phyloP scores from a whole-genome alignment of 2,113 vertebrate genomes.

The Ameiurus melas region DNA sequence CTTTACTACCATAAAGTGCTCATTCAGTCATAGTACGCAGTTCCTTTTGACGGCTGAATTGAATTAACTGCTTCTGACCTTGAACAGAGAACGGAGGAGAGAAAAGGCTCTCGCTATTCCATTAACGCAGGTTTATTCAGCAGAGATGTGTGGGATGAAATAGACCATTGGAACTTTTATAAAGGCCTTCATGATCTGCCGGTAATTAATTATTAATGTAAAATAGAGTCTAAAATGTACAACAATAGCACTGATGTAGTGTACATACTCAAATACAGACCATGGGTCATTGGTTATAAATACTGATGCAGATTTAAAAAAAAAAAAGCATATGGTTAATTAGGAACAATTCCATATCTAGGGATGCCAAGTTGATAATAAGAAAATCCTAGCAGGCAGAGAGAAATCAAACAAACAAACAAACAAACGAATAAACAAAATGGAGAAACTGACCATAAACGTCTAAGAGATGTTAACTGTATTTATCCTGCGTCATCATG shows the following conservation, averaged over 20 bases:
- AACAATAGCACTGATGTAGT: neutral
- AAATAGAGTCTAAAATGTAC: neutral
- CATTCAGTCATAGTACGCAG: neutral
- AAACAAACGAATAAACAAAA: neutral
- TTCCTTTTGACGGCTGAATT: slow-evolving; percentile 21
- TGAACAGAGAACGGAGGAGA: neutral
- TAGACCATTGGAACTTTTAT: neutral
- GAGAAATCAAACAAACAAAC: neutral
- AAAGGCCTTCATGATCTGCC: neutral
- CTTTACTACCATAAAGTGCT: neutral
- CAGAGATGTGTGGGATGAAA: neutral
- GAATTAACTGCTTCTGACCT: slow-evolving; percentile 20
- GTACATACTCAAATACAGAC: neutral
- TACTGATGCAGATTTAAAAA: neutral
- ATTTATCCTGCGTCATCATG: neutral
- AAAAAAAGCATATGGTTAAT: neutral
- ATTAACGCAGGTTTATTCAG: neutral
- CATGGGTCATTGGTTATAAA: neutral
- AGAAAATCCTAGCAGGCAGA: neutral
- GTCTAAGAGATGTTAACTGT: neutral
- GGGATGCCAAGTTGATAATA: neutral
- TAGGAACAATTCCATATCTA: neutral
- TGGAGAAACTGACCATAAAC: neutral
- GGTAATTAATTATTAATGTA: neutral
- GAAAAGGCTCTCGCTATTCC: neutral